These are phyloP conservation scores for Limonius californicus DNA, from an alignment of 1,140 invertebrate species.

Conservation along the genomic window DNA sequence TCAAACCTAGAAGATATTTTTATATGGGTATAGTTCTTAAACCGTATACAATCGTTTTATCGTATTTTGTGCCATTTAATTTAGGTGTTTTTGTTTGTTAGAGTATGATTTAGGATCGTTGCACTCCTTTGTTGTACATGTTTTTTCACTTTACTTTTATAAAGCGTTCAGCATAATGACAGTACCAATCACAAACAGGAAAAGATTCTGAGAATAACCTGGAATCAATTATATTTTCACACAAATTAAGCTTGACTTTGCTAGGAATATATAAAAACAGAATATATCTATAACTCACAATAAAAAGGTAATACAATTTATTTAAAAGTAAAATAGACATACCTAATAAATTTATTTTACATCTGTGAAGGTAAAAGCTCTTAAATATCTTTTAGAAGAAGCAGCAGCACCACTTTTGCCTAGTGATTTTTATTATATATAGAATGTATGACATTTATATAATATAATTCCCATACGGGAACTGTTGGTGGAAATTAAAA, in stretches of 20 bases:
- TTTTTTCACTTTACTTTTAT: not conserved
- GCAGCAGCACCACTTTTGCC: too few relatives aligned
- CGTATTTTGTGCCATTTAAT: slow-evolving; percentile 13
- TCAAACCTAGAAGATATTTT: not conserved
- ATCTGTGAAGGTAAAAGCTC: too few relatives aligned
- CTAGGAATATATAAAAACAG: not conserved
- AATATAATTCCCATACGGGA: too few relatives aligned
- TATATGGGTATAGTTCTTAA: not conserved
- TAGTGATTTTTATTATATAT: too few relatives aligned
- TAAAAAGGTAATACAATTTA: not conserved
- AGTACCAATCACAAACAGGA: not conserved
- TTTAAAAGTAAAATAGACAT: not conserved
- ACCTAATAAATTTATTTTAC: not conserved
- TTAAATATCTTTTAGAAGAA: too few relatives aligned
- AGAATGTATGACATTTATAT: too few relatives aligned
- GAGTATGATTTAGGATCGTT: not conserved
- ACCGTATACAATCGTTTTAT: not conserved
- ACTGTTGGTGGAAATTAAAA: too few relatives aligned
- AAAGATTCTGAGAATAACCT: not conserved
- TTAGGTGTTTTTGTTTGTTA: slow-evolving; percentile 11
- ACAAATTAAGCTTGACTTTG: too few relatives aligned
- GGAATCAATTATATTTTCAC: too few relatives aligned
- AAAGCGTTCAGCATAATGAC: not conserved
- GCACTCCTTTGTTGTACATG: not conserved
- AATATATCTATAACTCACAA: not conserved